These are phyloP conservation scores for Drosophila novamexicana DNA, from an alignment of 1,140 invertebrate genomes.

Conservation along the genomic window DNA sequence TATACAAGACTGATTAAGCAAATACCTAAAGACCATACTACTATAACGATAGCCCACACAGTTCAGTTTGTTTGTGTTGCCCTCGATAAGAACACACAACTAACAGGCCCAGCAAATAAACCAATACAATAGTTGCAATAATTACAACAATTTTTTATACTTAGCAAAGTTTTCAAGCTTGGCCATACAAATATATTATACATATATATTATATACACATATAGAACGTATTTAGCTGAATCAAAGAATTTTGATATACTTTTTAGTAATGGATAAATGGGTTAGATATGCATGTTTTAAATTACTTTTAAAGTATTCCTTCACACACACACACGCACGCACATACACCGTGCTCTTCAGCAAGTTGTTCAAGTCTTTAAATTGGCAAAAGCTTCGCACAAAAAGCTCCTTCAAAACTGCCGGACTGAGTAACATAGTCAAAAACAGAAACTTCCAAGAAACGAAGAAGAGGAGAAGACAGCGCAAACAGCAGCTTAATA, in stretches of 20 bases:
- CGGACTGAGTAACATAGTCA: slow-evolving; percentile 56
- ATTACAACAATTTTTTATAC: slow-evolving; percentile 64
- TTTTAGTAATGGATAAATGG: slow-evolving; percentile 55
- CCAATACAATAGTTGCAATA: slow-evolving; percentile 49
- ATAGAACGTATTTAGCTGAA: slow-evolving; percentile 41
- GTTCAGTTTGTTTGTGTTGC: slow-evolving; percentile 18
- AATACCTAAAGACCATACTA: slow-evolving; percentile 58
- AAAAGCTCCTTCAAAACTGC: slow-evolving; percentile 55
- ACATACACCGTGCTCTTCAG: slow-evolving; percentile 5
- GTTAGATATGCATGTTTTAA: slow-evolving; percentile 70
- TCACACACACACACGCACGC: slow-evolving; percentile 21
- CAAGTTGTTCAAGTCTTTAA: slow-evolving; percentile 22
- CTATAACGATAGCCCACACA: slow-evolving; percentile 36
- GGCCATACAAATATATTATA: slow-evolving; percentile 35
- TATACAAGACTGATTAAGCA: slow-evolving; percentile 79
- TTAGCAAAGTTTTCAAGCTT: slow-evolving; percentile 61
- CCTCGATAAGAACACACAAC: slow-evolving; percentile 9
- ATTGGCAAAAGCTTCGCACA: slow-evolving; percentile 22
- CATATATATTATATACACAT: slow-evolving; percentile 5
- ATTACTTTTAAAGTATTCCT: slow-evolving; percentile 58
- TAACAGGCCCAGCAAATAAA: slow-evolving; percentile 40
- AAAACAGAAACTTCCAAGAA: slow-evolving; percentile 60
- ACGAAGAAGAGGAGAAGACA: slow-evolving; percentile 4
- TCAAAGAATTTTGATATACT: slow-evolving; percentile 65
- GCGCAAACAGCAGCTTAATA: slow-evolving; percentile 34